phyloP scores from a whole-genome alignment of 2,888 invertebrate species.

The Kuschelorhynchus macadamiae region DNA sequence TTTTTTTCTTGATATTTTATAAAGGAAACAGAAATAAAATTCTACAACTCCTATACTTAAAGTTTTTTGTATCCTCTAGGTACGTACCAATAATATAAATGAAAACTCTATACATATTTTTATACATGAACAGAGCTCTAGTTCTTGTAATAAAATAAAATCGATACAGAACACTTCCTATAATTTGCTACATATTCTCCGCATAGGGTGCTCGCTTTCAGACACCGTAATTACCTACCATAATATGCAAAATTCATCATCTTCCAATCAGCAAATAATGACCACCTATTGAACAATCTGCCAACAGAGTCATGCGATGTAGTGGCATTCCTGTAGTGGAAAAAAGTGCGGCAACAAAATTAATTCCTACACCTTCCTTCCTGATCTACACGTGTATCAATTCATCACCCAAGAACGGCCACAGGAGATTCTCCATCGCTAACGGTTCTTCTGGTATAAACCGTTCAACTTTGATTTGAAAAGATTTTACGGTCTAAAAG shows the following conservation, averaged over 20 bases:
- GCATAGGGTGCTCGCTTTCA: not conserved
- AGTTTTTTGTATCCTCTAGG: too few relatives aligned
- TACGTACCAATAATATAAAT: too few relatives aligned
- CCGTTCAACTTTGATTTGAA: conserved; percentile 49
- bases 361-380: conserved; percentile 21
- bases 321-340: conserved; percentile 4
- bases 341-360: conserved; percentile 17
- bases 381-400: conserved; percentile 18
- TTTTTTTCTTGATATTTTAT: too few relatives aligned
- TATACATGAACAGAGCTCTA: too few relatives aligned
- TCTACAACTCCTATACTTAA: too few relatives aligned
- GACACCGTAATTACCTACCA: not conserved
- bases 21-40: too few relatives aligned
- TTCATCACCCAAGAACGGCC: conserved; percentile 18
- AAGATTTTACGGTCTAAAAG: conserved; percentile 44
- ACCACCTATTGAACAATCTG: not conserved
- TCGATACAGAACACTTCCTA: not conserved
- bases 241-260: conserved; percentile 1
- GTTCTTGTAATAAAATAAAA: too few relatives aligned
- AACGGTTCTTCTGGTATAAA: conserved; percentile 39
- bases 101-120: too few relatives aligned
- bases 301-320: not conserved
- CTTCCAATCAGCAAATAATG: not conserved
- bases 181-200: not conserved
- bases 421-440: conserved; percentile 31